Conservation (phyloP, 2,888 invertebrate species). For the Sminthurinus aureus region DNA sequence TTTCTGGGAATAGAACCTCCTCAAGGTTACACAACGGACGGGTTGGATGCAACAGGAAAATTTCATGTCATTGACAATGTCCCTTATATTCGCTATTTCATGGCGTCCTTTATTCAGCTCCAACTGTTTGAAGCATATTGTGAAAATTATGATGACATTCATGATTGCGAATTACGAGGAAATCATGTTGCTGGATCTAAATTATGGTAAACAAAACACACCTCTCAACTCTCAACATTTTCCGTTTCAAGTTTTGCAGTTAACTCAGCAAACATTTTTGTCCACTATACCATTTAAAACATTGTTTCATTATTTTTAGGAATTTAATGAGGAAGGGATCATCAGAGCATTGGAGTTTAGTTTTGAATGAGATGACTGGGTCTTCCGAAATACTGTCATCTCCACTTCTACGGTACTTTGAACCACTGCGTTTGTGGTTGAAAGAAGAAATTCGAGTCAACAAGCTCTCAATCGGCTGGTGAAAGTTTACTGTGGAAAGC, state of each 20-base stretch:
- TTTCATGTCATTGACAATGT: slow-evolving; percentile 63
- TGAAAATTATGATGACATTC: slow-evolving; percentile 60
- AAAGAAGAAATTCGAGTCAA: slow-evolving; percentile 46
- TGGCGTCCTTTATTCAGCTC: slow-evolving; percentile 64
- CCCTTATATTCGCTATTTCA: slow-evolving; percentile 65
- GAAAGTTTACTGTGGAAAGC: no score
- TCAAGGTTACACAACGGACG: slow-evolving; percentile 56
- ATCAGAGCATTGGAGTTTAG: slow-evolving; percentile 57
- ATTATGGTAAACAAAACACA: slow-evolving; percentile 61
- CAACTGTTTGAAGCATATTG: slow-evolving; percentile 66
- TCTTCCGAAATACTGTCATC: slow-evolving; percentile 50
- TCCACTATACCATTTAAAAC: not conserved
- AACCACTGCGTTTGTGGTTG: slow-evolving; percentile 59
- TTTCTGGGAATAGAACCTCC: slow-evolving; percentile 56
- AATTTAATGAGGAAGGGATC: slow-evolving; percentile 59
- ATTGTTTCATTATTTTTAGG: slow-evolving; percentile 52
- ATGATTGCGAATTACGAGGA: slow-evolving; percentile 64
- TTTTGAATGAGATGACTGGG: slow-evolving; percentile 59
- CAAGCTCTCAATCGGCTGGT: slow-evolving; percentile 56
- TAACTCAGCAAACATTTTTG: not conserved
- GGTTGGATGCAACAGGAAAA: slow-evolving; percentile 64
- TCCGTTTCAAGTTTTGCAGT: not conserved
- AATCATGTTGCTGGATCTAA: slow-evolving; percentile 63
- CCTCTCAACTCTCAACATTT: not conserved
- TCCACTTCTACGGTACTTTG: slow-evolving; percentile 59